phyloP scores from a whole-genome alignment of 2,888 invertebrate genomes.

The Idaea dimidiata region DNA sequence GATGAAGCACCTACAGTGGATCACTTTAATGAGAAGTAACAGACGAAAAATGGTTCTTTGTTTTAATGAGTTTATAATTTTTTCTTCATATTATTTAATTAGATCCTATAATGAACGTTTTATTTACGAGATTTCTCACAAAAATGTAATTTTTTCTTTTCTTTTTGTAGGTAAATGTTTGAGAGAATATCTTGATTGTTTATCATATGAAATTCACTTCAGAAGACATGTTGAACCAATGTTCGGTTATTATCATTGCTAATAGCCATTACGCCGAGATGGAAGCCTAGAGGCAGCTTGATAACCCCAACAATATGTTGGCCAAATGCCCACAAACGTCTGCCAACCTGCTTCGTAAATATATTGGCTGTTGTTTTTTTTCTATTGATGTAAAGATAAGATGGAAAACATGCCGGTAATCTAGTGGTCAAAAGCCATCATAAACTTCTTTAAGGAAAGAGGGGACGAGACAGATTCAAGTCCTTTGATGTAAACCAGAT shows the following conservation, averaged over 20 bases:
- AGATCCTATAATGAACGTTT: constrained; percentile 12
- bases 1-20: constrained; percentile 76
- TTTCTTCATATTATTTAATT: constrained; percentile 30
- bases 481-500: neutral
- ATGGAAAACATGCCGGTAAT: constrained; percentile 4
- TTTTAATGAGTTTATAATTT: constrained; percentile 60
- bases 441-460: neutral
- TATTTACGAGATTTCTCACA: constrained; percentile 14
- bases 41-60: constrained; percentile 69
- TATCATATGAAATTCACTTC: neutral
- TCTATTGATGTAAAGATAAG: neutral
- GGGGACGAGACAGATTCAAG: constrained; percentile 5
- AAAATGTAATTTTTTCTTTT: neutral
- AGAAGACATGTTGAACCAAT: constrained; percentile 1
- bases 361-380: neutral
- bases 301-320: neutral
- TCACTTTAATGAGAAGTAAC: constrained; percentile 77
- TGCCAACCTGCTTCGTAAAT: constrained; percentile 1
- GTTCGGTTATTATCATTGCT: constrained; percentile 1
- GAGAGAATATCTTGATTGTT: neutral
- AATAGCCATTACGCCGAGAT: neutral
- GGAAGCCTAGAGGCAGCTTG: neutral
- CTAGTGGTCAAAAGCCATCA: neutral
- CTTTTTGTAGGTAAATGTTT: neutral
- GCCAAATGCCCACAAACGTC: constrained; percentile 1